phyloP scores from a whole-genome alignment of 2,797 vertebrate genomes.

The Gobionotothen gibberifrons region DNA sequence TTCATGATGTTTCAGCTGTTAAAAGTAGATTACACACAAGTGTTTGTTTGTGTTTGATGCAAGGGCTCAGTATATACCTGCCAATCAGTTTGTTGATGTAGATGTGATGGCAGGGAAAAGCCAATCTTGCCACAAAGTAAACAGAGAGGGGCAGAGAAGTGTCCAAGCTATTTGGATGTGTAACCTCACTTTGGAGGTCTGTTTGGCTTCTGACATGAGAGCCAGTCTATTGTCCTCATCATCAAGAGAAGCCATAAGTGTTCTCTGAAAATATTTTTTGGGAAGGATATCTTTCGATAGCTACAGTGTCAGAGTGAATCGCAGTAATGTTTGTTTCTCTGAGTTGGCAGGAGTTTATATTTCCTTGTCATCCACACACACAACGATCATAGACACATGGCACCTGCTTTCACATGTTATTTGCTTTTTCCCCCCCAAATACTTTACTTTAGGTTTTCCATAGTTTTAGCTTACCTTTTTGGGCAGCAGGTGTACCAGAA shows the following conservation, averaged over 20 bases:
- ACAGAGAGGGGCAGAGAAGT: constrained; percentile 49
- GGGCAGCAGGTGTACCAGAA: neutral
- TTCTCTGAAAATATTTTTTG: constrained; percentile 36
- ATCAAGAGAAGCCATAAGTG: constrained; percentile 49
- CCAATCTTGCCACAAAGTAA: constrained; percentile 57
- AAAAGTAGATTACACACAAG: constrained; percentile 17
- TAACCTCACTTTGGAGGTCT: constrained; percentile 51
- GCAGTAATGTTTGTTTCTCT: neutral
- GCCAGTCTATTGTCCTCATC: constrained; percentile 47
- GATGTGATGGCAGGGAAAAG: constrained; percentile 35
- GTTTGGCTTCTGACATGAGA: constrained; percentile 37
- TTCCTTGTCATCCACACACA: constrained; percentile 8
- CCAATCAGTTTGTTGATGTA: constrained; percentile 35
- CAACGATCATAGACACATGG: neutral
- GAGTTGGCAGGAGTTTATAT: constrained; percentile 17
- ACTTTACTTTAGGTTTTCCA: too few species aligned
- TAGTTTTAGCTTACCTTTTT: neutral
- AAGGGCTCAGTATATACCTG: neutral
- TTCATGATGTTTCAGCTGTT: constrained; percentile 30
- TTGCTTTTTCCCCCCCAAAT: too few species aligned
- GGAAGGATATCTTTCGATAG: constrained; percentile 32
- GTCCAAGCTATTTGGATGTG: constrained; percentile 54
- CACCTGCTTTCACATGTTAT: neutral
- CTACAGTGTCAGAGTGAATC: constrained; percentile 19
- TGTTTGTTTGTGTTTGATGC: constrained; percentile 29